Base-by-base conservation (phyloP, 2,113 vertebrate genomes). In the Falco punctatus region DNA sequence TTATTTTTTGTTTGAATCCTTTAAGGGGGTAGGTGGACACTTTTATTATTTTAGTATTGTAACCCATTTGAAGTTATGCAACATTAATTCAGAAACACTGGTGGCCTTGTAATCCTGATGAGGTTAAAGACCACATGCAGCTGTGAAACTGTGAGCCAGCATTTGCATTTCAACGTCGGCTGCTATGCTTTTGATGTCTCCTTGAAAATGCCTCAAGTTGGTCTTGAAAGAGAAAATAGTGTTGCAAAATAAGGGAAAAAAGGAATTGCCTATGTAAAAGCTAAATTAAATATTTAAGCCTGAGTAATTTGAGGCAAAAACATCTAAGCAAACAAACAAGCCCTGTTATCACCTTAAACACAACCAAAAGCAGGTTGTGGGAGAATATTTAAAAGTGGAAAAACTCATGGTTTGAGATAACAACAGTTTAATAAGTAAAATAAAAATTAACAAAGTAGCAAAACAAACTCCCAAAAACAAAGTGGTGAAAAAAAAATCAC, bases 401-500 rank as follows among this genome's bases (percentile, higher is more conserved):
- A 82, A 94, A 35, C 9, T 33, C 67, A 59, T 11, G 14, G n/a
- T 15, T 49, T 75, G 19, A 72, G 33, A 79, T 19, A 54, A 71
- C 81, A n/a, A 59, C 11, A 71, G 9, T 49, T 92, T 59, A 75
- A 33, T 44, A 69, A 86, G 13, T 51, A 75, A 92, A 88, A 73
- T 49, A 24, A 62, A 66, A 59, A 5, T 3, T 0, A 51, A 48
- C 2, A 32, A 30, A 57, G 46, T 40, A 58, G 3, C 26, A 83
- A 52, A 28, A 16, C 5, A 79, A 73, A 40, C 2, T 5, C 11
- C 46, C 80, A 22, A 30, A 58, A 90, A 64, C 23, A 5, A 73
- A 48, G 6, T 18, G 0, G 15, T 51, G 3, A 2, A 51, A 86
- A 51, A 64, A 67, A 21, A 1, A 0, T 2, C 1, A 1, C 9